A percentile compares a stretch with the other conserved stretches of the same genome.
These are phyloP conservation scores for Trissolcus basalis DNA, from an alignment of 1,140 invertebrate genomes.

Conservation along the genomic window DNA sequence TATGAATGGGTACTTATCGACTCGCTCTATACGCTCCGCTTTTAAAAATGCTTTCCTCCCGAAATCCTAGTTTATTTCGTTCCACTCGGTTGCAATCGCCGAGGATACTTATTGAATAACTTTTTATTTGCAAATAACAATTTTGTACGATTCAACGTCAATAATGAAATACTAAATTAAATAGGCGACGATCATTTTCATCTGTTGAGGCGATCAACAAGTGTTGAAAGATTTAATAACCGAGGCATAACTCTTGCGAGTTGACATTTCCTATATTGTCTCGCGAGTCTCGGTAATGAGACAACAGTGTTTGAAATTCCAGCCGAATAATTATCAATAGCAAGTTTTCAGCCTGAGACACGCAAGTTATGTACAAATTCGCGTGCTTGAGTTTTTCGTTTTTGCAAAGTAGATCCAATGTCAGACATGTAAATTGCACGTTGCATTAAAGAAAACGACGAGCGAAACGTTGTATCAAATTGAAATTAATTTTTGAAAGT, in stretches of 20 bases:
- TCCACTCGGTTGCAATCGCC: not conserved
- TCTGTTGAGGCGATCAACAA: not conserved
- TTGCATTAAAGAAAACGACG: too few species aligned
- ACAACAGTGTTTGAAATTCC: slow-evolving; percentile 10
- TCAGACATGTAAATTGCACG: too few species aligned
- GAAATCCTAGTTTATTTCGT: not conserved
- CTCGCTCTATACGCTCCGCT: slow-evolving; percentile 4
- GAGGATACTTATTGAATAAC: too few species aligned
- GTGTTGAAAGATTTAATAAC: slow-evolving; percentile 3
- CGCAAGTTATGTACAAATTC: not conserved
- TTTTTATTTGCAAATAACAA: too few species aligned
- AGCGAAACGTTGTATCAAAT: too few species aligned
- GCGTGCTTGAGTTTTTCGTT: too few species aligned
- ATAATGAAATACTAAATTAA: not conserved
- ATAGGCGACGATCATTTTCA: too few species aligned
- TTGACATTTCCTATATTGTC: slow-evolving; percentile 12
- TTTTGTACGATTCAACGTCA: too few species aligned
- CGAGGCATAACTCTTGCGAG: not conserved
- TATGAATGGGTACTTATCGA: slow-evolving; percentile 25
- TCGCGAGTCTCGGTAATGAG: slow-evolving; percentile 4
- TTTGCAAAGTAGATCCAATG: too few species aligned
- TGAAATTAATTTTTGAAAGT: too few species aligned
- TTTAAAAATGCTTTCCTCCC: slow-evolving; percentile 12
- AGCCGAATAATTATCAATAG: slow-evolving; percentile 3
- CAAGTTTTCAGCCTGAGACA: not conserved